phyloP scores from a whole-genome alignment of 2,113 vertebrate species.

The Suncus etruscus region DNA sequence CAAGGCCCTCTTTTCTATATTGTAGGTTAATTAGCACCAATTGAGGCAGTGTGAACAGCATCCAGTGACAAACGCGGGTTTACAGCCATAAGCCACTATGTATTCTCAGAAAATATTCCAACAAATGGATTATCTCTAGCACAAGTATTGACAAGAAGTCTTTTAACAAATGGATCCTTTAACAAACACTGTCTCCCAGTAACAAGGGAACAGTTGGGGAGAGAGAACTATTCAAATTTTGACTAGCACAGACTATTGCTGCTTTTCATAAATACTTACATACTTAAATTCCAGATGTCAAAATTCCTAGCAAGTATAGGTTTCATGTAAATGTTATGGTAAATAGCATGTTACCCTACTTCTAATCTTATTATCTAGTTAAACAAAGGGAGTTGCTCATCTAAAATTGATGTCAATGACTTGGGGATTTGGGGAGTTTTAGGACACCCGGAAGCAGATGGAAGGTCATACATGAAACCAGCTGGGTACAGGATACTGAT shows the following conservation, averaged over 20 bases:
- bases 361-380: conserved; percentile 43
- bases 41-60: neutral
- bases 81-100: neutral
- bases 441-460: neutral
- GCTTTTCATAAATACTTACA: conserved; percentile 60
- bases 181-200: conserved; percentile 57
- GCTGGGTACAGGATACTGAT: neutral
- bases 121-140: conserved; percentile 32
- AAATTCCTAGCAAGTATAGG: conserved; percentile 37
- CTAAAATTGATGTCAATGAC: neutral
- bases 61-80: conserved; percentile 29
- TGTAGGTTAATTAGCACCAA: conserved; percentile 55
- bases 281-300: conserved; percentile 60
- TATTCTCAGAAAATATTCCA: conserved; percentile 18
- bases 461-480: neutral
- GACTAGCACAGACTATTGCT: conserved; percentile 4
- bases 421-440: neutral
- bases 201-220: conserved; percentile 42
- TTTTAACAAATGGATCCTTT: conserved; percentile 56
- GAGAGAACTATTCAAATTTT: conserved; percentile 31
- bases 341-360: neutral
- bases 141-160: conserved; percentile 54
- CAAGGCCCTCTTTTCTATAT: conserved; percentile 31
- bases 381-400: conserved; percentile 38
- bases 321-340: conserved; percentile 30